These are phyloP conservation scores for Sebastiscus albofasciatus DNA, from an alignment of 2,797 vertebrate genomes.

Conservation along the genomic window DNA sequence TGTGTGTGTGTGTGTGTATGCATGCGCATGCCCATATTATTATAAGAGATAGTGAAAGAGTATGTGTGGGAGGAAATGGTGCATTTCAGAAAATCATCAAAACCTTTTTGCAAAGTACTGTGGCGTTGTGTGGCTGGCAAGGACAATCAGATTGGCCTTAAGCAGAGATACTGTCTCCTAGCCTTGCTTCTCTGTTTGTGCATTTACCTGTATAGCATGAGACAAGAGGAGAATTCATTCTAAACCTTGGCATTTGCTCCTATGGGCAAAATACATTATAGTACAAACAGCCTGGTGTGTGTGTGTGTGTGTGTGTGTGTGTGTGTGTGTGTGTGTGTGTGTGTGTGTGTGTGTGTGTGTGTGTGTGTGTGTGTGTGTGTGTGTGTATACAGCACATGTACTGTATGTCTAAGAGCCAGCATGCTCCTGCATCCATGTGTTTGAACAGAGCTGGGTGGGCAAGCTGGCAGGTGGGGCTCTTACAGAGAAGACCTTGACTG, in stretches of 20 bases:
- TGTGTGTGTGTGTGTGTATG: conserved; percentile 7
- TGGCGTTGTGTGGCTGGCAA: conserved; percentile 12
- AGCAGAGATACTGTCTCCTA: neutral
- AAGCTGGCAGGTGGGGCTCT: conserved; percentile 54
- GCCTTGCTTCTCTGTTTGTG: neutral
- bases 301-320: neutral
- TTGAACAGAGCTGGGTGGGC: conserved; percentile 53
- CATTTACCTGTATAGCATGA: neutral
- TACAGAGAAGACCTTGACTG: conserved; percentile 71
- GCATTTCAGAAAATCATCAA: conserved; percentile 36
- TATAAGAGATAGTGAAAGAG: conserved; percentile 11
- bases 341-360: neutral
- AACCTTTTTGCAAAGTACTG: conserved; percentile 15
- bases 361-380: neutral
- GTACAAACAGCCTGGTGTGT: neutral
- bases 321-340: neutral
- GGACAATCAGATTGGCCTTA: conserved; percentile 16
- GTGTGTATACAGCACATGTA: conserved; percentile 11
- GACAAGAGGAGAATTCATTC: neutral
- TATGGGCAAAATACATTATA: neutral
- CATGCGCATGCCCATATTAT: conserved; percentile 9
- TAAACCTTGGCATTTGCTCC: neutral
- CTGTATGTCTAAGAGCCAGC: conserved; percentile 16
- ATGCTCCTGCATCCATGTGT: conserved; percentile 31
- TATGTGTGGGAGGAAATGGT: conserved; percentile 28